Conservation (phyloP, 2,113 vertebrate genomes). For the Ranitomeya variabilis region DNA sequence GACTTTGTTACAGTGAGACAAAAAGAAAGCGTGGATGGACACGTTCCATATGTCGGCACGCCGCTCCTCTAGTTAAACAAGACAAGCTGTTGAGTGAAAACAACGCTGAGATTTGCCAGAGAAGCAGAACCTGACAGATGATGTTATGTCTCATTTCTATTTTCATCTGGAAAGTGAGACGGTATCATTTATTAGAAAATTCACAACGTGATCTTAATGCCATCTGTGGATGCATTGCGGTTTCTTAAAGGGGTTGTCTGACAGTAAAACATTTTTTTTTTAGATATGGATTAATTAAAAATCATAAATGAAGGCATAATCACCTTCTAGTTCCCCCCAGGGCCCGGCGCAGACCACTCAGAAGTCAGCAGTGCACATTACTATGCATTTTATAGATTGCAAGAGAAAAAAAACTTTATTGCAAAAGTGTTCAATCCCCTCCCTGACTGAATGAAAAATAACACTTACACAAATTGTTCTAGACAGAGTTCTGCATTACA, state of each 20-base stretch:
- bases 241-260: neutral
- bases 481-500: too few species aligned
- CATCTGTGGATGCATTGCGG: neutral
- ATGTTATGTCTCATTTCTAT: slow-evolving; percentile 19
- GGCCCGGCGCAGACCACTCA: too few species aligned
- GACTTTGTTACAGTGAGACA: neutral
- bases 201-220: neutral
- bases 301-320: too few species aligned
- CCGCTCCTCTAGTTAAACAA: neutral
- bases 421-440: too few species aligned
- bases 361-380: too few species aligned
- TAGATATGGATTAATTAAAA: neutral
- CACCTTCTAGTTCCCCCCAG: too few species aligned
- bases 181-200: neutral
- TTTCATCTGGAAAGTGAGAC: neutral
- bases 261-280: neutral
- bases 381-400: too few species aligned
- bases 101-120: neutral
- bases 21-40: neutral
- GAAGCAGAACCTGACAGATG: neutral
- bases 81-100: slow-evolving; percentile 5
- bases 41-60: slow-evolving; percentile 7
- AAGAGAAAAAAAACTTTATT: too few species aligned
- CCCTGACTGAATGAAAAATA: too few species aligned
- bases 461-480: too few species aligned